Percentiles rank a stretch among this genome's conserved stretches.
Evolutionary conservation across 1,140 invertebrate species (phyloP).

Genomic region (Cyclina sinensis): DNA sequence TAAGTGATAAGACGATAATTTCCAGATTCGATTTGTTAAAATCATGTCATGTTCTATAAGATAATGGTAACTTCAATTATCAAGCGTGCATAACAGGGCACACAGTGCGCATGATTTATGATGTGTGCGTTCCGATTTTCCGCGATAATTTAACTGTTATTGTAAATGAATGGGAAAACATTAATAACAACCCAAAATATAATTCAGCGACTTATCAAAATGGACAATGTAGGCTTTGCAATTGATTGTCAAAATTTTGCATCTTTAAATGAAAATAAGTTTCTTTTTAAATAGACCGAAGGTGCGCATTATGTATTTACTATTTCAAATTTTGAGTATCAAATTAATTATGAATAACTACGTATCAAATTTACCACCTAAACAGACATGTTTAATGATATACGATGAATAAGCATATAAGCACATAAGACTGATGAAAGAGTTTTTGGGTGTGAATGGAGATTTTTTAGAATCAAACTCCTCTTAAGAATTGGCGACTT

Average conservation of each 20-base stretch:
- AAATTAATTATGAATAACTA: constrained; percentile 18
- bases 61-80: constrained; percentile 26
- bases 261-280: constrained; percentile 21
- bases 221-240: not conserved
- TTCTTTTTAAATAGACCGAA: constrained; percentile 17
- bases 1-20: not conserved
- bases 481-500: no score
- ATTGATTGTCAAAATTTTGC: not conserved
- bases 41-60: not conserved
- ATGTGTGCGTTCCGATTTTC: not conserved
- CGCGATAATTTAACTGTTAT: constrained; percentile 14
- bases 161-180: not conserved
- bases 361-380: not conserved
- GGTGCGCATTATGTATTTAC: not conserved
- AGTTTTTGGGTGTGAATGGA: no score
- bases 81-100: not conserved
- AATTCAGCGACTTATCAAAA: not conserved
- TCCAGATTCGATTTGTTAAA: constrained; percentile 6
- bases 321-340: not conserved
- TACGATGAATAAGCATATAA: not conserved
- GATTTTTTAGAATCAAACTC: no score
- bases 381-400: not conserved
- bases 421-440: not conserved
- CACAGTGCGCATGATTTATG: constrained; percentile 22
- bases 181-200: not conserved